Evolutionary conservation across 2,113 vertebrate species (phyloP), one percentile per base, ranked within the genome.

Genomic region (Quiscalus mexicanus): DNA sequence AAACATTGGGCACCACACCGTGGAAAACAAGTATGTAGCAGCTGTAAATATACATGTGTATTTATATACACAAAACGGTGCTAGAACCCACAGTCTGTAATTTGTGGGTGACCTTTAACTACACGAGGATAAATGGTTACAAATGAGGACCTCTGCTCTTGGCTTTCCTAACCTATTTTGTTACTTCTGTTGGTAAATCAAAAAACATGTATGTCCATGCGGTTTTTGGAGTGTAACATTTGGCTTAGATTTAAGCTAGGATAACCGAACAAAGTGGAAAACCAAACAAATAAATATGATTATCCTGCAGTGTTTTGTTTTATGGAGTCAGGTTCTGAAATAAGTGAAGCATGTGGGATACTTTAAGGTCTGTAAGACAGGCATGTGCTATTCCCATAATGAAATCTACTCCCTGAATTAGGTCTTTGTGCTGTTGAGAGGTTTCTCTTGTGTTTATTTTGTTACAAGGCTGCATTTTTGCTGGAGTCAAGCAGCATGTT

Each of bases 51-150:
- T 16, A 35, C 59, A 35, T 1, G 5, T 84, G 45, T 90, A 80
- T 93, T 62, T 94, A 52, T 91, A 71, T 45, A 33, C 24, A 45
- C 25, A 41, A 15, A 95, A 70, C 5, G 14, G 79, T 35, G 64
- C 84, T 93, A 90, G 93, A 95, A 90, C 70, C 80, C 91, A 78
- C 64, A 81, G 81, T 27, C 73, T 97, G 6, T 84, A 95, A 95
- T 97, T 97, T 97, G 93, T 90, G 95, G 95, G 88, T 97, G 95
- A 95, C 95, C 91, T 97, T 96, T 83, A 95, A 96, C 74, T 92
- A 45, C 62, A 20, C 3, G 87, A 65, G 81, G 78, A 95, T 96
- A 93, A 89, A 95, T 4, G 65, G 78, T 93, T 87, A 73, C 87
- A 94, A 97, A 94, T 90, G 79, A 93, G 81, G 84, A 92, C 74